Evolutionary conservation across 2,113 vertebrate genomes (phyloP), one percentile per base, ranked within the genome.

Genomic region (Poeciliopsis prolifica): DNA sequence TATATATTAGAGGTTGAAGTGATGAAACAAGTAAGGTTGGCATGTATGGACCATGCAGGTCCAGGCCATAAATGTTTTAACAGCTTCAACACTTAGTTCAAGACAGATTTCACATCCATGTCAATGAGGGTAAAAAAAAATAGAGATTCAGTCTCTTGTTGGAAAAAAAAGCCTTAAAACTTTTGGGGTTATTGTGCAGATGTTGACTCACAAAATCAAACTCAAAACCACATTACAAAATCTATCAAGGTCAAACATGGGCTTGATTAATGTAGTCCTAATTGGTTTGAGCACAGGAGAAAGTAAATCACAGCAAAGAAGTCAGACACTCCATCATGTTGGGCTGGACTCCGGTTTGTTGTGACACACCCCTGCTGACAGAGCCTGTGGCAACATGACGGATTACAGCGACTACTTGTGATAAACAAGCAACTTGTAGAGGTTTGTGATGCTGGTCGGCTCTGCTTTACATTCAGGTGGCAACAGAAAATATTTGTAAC

Each of bases 211-310:
- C 30, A 17, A 8, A 48, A 51, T 31, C 0, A 9, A 73, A 64
- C 74, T 78, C 58, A 19, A 70, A 54, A 60, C 11, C 0, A 29
- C 54, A 35, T 44, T 17, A n/a, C 5, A 54, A 9, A 80, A 40
- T 68, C 31, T 14, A 4, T 33, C 70, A 74, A 83, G 72, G 81
- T 78, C 76, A 80, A 65, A 72, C 40, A 33, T 12, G 1, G 28
- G 30, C 68, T 73, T 83, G 24, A 87, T 85, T 44, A 79, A 85
- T 75, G 72, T 28, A 28, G 29, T 37, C 29, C 68, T 90, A 80
- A 84, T 83, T 76, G 76, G 11, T 26, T 1, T 28, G 58, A 83
- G 44, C 72, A 31, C 44, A n/a, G 29, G 54, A 72, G 79, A 82
- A 42, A 78, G 44, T 81, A 65, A 81, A 85, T 70, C 42, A 63